Evolutionary conservation across 2,113 vertebrate genomes (phyloP).

Genomic region (Erpornis zantholeuca): DNA sequence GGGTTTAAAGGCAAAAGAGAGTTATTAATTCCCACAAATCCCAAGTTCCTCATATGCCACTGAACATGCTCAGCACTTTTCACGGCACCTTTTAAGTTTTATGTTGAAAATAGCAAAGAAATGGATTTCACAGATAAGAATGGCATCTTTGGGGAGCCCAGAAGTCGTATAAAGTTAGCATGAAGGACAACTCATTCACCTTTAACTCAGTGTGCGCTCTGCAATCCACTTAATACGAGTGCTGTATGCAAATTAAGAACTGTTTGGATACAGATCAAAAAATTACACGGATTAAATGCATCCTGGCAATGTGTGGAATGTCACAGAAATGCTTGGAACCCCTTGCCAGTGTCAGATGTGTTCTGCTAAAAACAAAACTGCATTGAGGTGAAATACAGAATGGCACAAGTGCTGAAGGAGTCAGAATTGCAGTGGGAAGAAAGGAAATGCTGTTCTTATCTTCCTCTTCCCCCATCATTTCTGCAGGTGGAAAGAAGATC

Average conservation of each 20-base stretch:
- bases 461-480: not conserved
- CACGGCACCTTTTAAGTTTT: not conserved
- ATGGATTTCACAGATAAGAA: slow-evolving; percentile 5
- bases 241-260: not conserved
- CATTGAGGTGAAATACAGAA: not conserved
- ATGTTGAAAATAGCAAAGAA: slow-evolving; percentile 30
- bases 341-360: not conserved
- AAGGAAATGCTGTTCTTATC: not conserved
- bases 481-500: not conserved
- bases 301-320: not conserved
- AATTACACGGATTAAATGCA: not conserved
- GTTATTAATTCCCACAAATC: slow-evolving; percentile 12
- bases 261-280: not conserved
- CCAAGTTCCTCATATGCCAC: not conserved
- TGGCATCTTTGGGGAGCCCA: not conserved
- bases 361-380: not conserved
- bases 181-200: not conserved
- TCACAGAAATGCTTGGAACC: not conserved
- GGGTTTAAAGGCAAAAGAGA: not conserved
- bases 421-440: not conserved
- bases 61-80: slow-evolving; percentile 5
- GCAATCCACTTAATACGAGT: not conserved
- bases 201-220: not conserved
- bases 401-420: not conserved
- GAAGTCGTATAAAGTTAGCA: not conserved